phyloP scores from a whole-genome alignment of 2,797 vertebrate species.

The Champsocephalus esox region DNA sequence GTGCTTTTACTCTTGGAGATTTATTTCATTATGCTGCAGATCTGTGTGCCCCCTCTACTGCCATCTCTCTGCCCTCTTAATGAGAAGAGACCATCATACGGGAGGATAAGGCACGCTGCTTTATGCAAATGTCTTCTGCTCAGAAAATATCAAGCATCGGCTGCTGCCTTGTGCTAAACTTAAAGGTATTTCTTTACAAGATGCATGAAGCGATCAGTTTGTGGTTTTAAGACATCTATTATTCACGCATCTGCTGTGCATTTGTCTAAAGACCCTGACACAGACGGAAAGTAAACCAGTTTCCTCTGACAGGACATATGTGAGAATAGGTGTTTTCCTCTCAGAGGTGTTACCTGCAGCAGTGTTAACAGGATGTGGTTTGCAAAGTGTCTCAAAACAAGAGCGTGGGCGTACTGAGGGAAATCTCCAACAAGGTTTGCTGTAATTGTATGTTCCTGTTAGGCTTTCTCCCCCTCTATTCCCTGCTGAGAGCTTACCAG shows the following conservation, averaged over 20 bases:
- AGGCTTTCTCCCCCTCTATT: not conserved
- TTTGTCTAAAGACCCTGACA: not conserved
- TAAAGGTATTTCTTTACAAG: not conserved
- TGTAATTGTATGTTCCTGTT: slow-evolving; percentile 39
- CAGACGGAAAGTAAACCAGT: not conserved
- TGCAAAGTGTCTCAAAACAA: slow-evolving; percentile 42
- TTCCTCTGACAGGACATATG: slow-evolving; percentile 8
- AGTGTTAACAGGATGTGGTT: slow-evolving; percentile 72
- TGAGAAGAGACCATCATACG: slow-evolving; percentile 18
- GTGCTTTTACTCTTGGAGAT: slow-evolving; percentile 22
- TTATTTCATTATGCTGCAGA: slow-evolving; percentile 17
- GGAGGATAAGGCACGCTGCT: slow-evolving; percentile 2
- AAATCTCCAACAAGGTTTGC: slow-evolving; percentile 32
- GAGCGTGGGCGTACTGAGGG: slow-evolving; percentile 15
- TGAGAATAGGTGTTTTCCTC: slow-evolving; percentile 40
- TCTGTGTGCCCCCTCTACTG: slow-evolving; percentile 6
- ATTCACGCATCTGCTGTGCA: not conserved
- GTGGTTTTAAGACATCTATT: slow-evolving; percentile 25
- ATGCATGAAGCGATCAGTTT: not conserved
- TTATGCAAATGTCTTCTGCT: slow-evolving; percentile 18
- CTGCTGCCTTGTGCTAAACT: not conserved
- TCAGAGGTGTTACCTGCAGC: slow-evolving; percentile 36
- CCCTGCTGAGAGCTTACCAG: not conserved
- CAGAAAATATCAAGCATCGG: not conserved
- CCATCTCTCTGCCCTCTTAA: slow-evolving; percentile 29